Base-by-base conservation (phyloP, 2,888 invertebrate species). In the Dermolepida albohirtum region DNA sequence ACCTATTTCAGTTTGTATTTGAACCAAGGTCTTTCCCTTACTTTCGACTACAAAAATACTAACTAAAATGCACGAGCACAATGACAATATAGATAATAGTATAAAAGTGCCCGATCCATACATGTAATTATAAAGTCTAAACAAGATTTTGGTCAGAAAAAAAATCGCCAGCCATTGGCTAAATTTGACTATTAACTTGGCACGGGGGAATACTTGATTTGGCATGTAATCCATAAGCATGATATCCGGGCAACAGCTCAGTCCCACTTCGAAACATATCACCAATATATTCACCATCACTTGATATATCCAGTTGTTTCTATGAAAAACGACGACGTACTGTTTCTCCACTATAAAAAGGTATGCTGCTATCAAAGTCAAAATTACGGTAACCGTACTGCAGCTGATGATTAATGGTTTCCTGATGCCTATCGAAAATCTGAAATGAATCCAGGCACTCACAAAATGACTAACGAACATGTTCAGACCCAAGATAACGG, bases 1-100 rank as follows among this genome's bases (percentile, higher is more conserved):
- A 10, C 80, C 80, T 17, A 80, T 70, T 65, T 75, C 74, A 34
- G 75, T 65, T 66, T 80, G 79, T 6, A 80, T 72, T 62, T 76
- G 74, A 11, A 77, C 64, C 39, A 79, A 67, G 41, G 76, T 77
- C 66, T 74, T 76, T 8, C 74, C 76, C 62, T 75, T 78, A 16
- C 72, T 68, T 69, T 79, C 78, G 5, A 79, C 73, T 5, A 78
- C 71, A 63, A 72, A 77, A 12, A 70, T 14, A 50, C 70, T 67
- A 50, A 66, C 75, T 1, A 72, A 1, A 7, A 71, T 59, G 51
- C 51, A 59, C 6, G 50, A 22, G 43, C 64, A 34, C 16, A 73
- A 73, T 7, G 73, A 71, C 29, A 76, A 50, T 11, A 67, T 5
- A 5, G 75, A 67, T 8, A 73, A 70, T n/a, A 74, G 57, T 7